phyloP scores from a whole-genome alignment of 1,140 invertebrate species.

The Trachymyrmex septentrionalis region DNA sequence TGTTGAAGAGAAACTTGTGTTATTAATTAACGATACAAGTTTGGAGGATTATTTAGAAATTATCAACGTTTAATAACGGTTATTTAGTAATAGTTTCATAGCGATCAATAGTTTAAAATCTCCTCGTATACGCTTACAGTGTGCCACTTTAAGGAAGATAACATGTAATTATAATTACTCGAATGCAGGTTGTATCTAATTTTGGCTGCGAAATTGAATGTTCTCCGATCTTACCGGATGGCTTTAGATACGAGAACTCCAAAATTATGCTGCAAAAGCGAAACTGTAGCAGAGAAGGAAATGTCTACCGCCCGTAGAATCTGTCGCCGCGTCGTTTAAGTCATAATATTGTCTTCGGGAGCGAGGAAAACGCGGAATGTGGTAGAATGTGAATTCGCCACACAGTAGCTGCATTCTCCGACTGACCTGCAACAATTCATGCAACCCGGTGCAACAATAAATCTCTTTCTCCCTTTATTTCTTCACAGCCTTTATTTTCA shows the following conservation, averaged over 20 bases:
- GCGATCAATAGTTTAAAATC: constrained; percentile 96
- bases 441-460: neutral
- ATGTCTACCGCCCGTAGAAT: neutral
- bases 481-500: neutral
- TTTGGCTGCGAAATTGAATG: neutral
- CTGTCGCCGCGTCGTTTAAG: neutral
- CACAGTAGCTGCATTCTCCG: constrained; percentile 18
- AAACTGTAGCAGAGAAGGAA: neutral
- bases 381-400: constrained; percentile 15
- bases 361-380: neutral
- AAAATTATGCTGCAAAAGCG: constrained; percentile 11
- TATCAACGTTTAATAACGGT: too few relatives aligned
- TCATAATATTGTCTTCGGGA: constrained; percentile 29
- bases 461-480: neutral
- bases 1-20: neutral
- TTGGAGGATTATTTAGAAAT: neutral
- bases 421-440: constrained; percentile 8
- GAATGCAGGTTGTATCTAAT: neutral
- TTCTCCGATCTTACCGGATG: neutral
- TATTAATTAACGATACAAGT: neutral
- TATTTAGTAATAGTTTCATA: neutral
- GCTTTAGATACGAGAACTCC: constrained; percentile 6
- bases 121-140: constrained; percentile 97
- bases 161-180: neutral
- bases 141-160: constrained; percentile 98